phyloP scores from a whole-genome alignment of 2,888 invertebrate species.

The Volucella bombylans region DNA sequence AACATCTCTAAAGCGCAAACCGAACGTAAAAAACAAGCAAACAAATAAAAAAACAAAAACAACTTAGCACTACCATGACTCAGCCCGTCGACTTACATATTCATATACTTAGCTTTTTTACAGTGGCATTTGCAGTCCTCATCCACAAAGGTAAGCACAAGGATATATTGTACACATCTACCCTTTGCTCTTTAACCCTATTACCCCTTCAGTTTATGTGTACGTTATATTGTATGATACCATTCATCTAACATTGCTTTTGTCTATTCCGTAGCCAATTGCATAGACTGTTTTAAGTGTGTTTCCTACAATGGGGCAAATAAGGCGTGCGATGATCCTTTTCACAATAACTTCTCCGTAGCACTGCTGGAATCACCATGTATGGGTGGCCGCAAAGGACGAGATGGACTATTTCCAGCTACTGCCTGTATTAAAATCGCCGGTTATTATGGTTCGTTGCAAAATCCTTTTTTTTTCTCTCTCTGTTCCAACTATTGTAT shows the following conservation, averaged over 20 bases:
- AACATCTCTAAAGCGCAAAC: not conserved
- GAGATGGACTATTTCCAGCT: conserved; percentile 97
- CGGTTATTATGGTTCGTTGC: conserved; percentile 90
- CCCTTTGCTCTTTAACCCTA: not conserved
- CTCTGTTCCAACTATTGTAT: conserved; percentile 70
- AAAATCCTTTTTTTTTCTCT: not conserved
- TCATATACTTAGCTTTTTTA: conserved; percentile 75
- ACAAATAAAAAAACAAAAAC: conserved; percentile 21
- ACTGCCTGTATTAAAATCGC: conserved; percentile 98
- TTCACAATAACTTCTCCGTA: conserved; percentile 94
- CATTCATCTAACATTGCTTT: conserved; percentile 35
- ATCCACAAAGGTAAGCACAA: conserved; percentile 72
- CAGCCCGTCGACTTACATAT: conserved; percentile 74
- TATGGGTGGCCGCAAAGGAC: conserved; percentile 95
- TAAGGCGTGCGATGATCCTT: conserved; percentile 95
- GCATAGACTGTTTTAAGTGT: conserved; percentile 98
- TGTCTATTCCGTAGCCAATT: conserved; percentile 82
- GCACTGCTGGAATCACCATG: conserved; percentile 94
- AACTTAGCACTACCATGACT: conserved; percentile 70
- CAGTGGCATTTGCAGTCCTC: conserved; percentile 73
- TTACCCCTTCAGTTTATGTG: not conserved
- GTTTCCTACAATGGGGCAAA: conserved; percentile 94
- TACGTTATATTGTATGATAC: no score
- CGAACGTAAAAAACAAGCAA: not conserved
- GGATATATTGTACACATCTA: not conserved